These are phyloP conservation scores for Tympanuchus pallidicinctus DNA, from an alignment of 2,113 vertebrate species.

Conservation along the genomic window DNA sequence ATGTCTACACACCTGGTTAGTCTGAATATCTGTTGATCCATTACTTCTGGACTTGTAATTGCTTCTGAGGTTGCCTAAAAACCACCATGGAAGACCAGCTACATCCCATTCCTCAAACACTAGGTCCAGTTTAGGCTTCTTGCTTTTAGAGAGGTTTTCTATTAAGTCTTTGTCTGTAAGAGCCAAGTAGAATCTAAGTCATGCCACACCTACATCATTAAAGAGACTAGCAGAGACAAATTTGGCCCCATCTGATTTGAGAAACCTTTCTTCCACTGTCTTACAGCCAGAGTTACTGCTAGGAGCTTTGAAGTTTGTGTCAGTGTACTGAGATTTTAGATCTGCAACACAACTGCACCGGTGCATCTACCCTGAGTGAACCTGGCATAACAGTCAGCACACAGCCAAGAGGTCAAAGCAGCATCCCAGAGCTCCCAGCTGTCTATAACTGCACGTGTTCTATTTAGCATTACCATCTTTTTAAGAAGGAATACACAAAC, in stretches of 20 bases:
- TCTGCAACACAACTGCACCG: background rate
- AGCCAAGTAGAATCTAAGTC: constrained; percentile 51
- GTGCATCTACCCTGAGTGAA: background rate
- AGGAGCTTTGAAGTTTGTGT: background rate
- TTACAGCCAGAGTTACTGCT: background rate
- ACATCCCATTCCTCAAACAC: constrained; percentile 95
- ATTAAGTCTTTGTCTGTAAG: constrained; percentile 73
- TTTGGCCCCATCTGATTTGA: background rate
- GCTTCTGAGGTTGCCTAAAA: constrained; percentile 94
- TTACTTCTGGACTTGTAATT: constrained; percentile 92
- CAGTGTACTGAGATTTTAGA: background rate
- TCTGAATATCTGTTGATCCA: constrained; percentile 95
- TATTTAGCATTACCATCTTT: background rate
- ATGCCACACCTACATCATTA: background rate
- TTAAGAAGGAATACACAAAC: background rate
- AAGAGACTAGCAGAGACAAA: background rate
- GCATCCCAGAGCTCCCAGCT: background rate
- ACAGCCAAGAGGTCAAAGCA: background rate
- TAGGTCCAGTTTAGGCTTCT: constrained; percentile 89
- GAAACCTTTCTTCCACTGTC: background rate
- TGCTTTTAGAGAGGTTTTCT: constrained; percentile 77
- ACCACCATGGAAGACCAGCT: constrained; percentile 98
- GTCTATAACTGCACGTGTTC: accelerated
- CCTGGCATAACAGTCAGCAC: background rate
- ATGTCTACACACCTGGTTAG: constrained; percentile 89